Conservation (phyloP, 2,888 invertebrate species). For the Nebria salina region DNA sequence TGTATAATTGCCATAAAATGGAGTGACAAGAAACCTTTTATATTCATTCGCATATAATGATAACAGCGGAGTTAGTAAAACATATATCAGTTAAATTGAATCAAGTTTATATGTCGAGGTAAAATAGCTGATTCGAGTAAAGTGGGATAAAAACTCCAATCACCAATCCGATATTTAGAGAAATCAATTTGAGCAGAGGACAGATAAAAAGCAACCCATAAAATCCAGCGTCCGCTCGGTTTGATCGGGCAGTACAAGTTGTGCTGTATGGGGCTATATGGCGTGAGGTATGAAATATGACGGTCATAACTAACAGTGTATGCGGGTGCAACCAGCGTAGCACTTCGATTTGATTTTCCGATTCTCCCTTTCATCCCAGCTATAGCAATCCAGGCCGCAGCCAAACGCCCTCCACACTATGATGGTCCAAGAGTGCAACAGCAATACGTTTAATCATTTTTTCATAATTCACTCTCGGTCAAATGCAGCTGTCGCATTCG, state of each 20-base stretch:
- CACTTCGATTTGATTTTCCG: constrained; percentile 18
- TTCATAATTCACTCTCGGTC: constrained; percentile 49
- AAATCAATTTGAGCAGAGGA: constrained; percentile 5
- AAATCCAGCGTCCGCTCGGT: background rate
- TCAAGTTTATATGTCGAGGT: background rate
- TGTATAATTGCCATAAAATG: too few relatives aligned
- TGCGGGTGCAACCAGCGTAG: constrained; percentile 18
- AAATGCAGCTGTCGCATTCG: constrained; percentile 48
- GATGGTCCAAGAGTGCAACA: constrained; percentile 29
- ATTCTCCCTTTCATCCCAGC: background rate
- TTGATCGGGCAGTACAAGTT: background rate
- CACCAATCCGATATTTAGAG: constrained; percentile 5
- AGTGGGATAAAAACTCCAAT: background rate
- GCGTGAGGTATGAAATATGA: constrained; percentile 22
- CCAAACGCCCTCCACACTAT: constrained; percentile 17
- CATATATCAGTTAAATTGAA: background rate
- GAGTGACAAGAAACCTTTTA: too few relatives aligned
- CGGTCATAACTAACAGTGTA: constrained; percentile 22
- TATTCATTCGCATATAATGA: background rate
- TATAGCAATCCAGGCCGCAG: background rate
- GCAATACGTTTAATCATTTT: constrained; percentile 49
- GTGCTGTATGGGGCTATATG: background rate
- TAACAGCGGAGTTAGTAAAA: background rate
- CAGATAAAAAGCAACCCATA: background rate
- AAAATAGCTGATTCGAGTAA: background rate